Percentiles rank a stretch among this genome's conserved stretches.
Conservation (phyloP, 2,797 vertebrate species). For the Smutsia gigantea region DNA sequence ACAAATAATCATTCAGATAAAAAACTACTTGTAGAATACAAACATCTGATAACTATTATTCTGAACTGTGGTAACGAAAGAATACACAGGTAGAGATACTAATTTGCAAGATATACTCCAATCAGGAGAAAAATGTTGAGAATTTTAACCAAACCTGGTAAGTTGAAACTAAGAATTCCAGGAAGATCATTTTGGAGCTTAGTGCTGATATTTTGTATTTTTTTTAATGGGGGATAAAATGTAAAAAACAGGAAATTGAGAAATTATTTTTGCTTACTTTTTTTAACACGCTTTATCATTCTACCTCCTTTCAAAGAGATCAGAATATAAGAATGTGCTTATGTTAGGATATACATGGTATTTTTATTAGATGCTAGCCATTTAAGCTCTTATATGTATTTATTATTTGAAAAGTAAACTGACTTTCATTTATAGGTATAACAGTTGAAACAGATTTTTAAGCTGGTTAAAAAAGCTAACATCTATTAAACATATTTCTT, state of each 20-base stretch:
- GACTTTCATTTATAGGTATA: background rate
- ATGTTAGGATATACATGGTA: background rate
- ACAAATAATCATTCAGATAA: background rate
- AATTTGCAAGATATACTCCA: conserved; percentile 21
- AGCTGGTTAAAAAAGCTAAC: background rate
- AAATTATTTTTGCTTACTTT: background rate
- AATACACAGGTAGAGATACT: background rate
- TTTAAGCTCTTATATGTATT: background rate
- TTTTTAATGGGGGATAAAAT: conserved; percentile 30
- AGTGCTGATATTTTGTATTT: conserved; percentile 27
- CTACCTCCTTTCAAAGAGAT: background rate
- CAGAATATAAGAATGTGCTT: background rate
- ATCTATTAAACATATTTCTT: conserved; percentile 31
- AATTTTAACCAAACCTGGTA: background rate
- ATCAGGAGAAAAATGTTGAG: conserved; percentile 1
- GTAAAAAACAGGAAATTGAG: background rate
- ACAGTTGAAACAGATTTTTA: conserved; percentile 19
- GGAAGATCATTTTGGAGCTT: conserved; percentile 16
- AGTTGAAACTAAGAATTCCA: conserved; percentile 8
- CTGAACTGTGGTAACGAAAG: background rate
- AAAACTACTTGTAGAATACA: conserved; percentile 17
- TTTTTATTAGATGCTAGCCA: background rate
- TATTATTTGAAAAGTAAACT: conserved; percentile 50
- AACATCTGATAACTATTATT: conserved; percentile 28
- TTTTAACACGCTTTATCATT: background rate